Percentiles rank a stretch among this genome's conserved stretches.
These are phyloP conservation scores for Rhynchotus rufescens DNA, from an alignment of 2,797 vertebrate genomes.

Conservation along the genomic window DNA sequence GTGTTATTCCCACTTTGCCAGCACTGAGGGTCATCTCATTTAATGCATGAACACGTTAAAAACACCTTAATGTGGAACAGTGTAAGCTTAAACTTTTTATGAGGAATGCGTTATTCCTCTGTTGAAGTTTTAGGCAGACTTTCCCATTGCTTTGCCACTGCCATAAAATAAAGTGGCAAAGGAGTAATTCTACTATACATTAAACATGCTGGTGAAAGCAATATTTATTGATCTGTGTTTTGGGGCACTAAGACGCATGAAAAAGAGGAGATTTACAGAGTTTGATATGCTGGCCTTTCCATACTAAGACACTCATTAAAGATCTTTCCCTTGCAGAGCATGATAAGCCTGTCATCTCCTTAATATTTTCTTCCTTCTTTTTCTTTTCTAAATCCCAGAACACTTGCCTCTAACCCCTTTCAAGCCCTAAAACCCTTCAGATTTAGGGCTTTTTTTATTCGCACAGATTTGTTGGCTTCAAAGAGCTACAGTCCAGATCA, in stretches of 20 bases:
- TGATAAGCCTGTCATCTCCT: background rate
- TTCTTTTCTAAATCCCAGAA: background rate
- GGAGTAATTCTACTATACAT: background rate
- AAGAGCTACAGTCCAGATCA: background rate
- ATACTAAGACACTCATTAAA: background rate
- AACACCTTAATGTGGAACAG: background rate
- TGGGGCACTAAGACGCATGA: background rate
- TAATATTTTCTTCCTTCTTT: background rate
- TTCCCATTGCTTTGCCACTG: background rate
- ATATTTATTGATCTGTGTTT: constrained; percentile 23
- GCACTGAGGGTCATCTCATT: background rate
- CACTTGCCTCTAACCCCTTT: background rate
- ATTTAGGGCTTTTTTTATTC: background rate
- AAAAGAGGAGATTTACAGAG: constrained; percentile 13
- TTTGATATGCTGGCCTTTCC: background rate
- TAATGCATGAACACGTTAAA: background rate
- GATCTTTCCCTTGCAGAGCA: background rate
- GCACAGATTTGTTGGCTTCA: background rate
- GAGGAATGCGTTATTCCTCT: background rate
- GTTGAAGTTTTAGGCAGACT: background rate
- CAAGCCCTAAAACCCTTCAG: background rate
- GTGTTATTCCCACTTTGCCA: background rate
- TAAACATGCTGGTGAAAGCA: background rate
- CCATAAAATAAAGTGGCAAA: background rate
- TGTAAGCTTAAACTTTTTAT: background rate